Evolutionary conservation across 2,888 invertebrate species (phyloP), one percentile per base, ranked within the genome.

Genomic region (Chirona hameri): DNA sequence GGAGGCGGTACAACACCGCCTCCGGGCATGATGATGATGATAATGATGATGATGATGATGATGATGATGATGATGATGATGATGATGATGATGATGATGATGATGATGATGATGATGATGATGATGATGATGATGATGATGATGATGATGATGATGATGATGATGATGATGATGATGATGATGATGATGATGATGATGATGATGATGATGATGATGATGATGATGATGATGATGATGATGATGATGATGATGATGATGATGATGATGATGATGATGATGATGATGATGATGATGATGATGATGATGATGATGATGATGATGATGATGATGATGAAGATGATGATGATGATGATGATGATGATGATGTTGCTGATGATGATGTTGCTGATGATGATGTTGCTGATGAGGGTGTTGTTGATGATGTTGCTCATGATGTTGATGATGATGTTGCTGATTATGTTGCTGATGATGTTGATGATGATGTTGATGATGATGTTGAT

Each of bases 191-290:
- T 81, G 82, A 81, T 81, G 5, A 81, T 82, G 82, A 81, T 81
- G 82, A 82, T 82, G 82, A 81, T 81, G 82, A 81, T 81, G 81
- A 81, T 81, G 82, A 81, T 81, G 82, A 82, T 81, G 82, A 82
- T 81, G 82, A 82, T 81, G 82, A 81, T 82, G 82, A 81, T 81
- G 82, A 82, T 5, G 81, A 81, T 81, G 82, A 82, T 24, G 39
- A 4, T 82, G 81, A 10, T 81, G 69, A 14, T 82, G 81, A 0
- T 82, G 46, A 81, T 81, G 0, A 82, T 82, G 82, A 82, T 81
- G 81, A 82, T 82, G 81, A 0, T 79, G 14, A 14, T 14, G 27
- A 14, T 27, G 0, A 81, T 79, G 82, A 14, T 79, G 9, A 9
- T n/a, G 5, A 82, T 29, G 82, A 81, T 82, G 81, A 81, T 7